phyloP scores from a whole-genome alignment of 2,797 vertebrate genomes.

The Furcifer pardalis region DNA sequence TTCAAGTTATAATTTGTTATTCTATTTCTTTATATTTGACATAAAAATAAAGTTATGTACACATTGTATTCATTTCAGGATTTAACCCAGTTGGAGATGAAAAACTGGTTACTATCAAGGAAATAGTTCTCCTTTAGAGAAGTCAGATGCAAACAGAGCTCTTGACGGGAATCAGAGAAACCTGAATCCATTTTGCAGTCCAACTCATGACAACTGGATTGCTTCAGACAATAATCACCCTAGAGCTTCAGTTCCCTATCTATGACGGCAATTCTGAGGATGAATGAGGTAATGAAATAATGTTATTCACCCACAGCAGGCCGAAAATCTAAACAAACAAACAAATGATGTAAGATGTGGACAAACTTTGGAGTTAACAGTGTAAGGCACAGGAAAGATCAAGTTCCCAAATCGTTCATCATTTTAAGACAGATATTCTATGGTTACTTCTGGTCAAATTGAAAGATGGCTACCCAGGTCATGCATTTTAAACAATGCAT shows the following conservation, averaged over 20 bases:
- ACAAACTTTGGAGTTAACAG: not conserved
- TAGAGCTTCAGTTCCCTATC: not conserved
- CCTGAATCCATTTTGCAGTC: not conserved
- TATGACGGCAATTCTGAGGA: not conserved
- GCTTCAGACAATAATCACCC: not conserved
- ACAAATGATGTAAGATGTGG: not conserved
- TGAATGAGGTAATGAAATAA: not conserved
- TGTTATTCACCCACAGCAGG: fast-evolving
- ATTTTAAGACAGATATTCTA: not conserved
- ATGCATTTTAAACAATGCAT: not conserved
- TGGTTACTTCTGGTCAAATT: not conserved
- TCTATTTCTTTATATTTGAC: not conserved
- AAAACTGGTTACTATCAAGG: not conserved
- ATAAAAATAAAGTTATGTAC: not conserved
- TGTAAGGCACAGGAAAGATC: not conserved
- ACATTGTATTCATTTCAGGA: fast-evolving
- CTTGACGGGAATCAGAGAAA: not conserved
- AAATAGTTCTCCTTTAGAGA: not conserved
- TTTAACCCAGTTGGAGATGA: not conserved
- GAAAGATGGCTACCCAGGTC: not conserved
- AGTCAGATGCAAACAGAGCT: not conserved
- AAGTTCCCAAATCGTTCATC: not conserved
- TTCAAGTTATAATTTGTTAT: fast-evolving
- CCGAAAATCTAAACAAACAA: not conserved
- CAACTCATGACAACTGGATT: not conserved